Base-by-base conservation (phyloP, 2,113 vertebrate genomes). In the Gobius niger region DNA sequence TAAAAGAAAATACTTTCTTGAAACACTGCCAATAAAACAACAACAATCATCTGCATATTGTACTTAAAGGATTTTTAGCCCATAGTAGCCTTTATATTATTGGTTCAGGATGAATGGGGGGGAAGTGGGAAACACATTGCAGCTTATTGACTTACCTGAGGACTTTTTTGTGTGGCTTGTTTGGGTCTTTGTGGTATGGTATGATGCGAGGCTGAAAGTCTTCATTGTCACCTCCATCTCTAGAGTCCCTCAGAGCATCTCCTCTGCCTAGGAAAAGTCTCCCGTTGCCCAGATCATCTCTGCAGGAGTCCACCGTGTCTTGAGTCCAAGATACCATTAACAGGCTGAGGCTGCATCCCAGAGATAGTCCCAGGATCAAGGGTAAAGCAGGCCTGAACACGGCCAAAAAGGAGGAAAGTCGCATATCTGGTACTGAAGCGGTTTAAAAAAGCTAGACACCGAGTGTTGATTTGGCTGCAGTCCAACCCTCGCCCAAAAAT, bases 341-440 rank as follows among this genome's bases (percentile, higher is more conserved):
- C 41, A 99, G 94, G 76, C 96, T 97, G 65, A 99, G 92, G 81
- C 96, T 98, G 68, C 96, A 99, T 11, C 97, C 97, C 67, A 99
- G 85, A 12, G 96, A 98, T 7, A 99, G 91, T 9, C 97, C 97
- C 18, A 98, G 91, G 76, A 98, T 92, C 2, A 99, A 94, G 56
- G 97, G 97, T 16, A 98, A 90, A 1, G 92, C 95, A 49, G 97
- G 95, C 73, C 95, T 93, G 85, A 98, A 94, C 68, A 95, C 73
- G 61, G 92, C 93, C 82, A 98, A 16, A 1, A 96, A 72, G 13
- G 94, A 90, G 0, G 92, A 92, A 40, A 95, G 78, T 6, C 95
- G 93, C 96, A 97, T 97, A 15, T 84, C 80, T 85, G 71, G 41
- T 0, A 42, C 63, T 46, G 24, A 53, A 7, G n/a, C 34, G 53